Base-by-base conservation (phyloP, 2,797 vertebrate species). In the Benthosema pterotum region DNA sequence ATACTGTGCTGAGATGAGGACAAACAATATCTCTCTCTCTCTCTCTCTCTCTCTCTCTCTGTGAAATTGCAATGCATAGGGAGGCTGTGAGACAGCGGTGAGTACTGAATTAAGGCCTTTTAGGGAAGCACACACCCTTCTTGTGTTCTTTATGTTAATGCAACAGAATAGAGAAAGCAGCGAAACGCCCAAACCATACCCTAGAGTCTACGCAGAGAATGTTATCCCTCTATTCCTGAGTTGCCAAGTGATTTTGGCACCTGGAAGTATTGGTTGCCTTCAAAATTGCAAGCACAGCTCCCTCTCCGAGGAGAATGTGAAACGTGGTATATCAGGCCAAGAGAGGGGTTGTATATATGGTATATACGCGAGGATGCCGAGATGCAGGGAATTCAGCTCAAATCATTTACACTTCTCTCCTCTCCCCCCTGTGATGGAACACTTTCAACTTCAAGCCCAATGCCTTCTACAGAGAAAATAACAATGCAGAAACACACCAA, bases 401-500 rank as follows among this genome's bases (percentile, higher is more conserved):
- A 79, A 85, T 80, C 54, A 72, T 85, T 78, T 70, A 74, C 71
- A 77, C 61, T 72, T 74, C 66, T 84, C 78, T 45, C 2, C 55
- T 38, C 32, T 67, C 75, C 70, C 68, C 60, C 70, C 68, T 58
- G 51, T 62, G 64, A 84, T 67, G 64, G 82, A 83, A 75, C 70
- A 22, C 52, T 74, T 84, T 79, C 71, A 65, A 72, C 73, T 84
- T 79, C 71, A 65, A 72, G 67, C 76, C 63, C 63, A 57, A 57
- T 80, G 75, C 71, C 74, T 75, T 84, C 78, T 15, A 53, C 70
- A 63, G 73, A 78, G 77, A 73, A 76, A 80, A 87, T 78, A 83
- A 86, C 73, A 83, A 85, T 68, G 70, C 74, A 64, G 69, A 67
- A 73, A 77, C 66, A 66, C 67, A 71, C 60, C 3, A 64, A 80